Base-by-base conservation (phyloP, 2,888 invertebrate species). In the Aphidoletes aphidimyza region DNA sequence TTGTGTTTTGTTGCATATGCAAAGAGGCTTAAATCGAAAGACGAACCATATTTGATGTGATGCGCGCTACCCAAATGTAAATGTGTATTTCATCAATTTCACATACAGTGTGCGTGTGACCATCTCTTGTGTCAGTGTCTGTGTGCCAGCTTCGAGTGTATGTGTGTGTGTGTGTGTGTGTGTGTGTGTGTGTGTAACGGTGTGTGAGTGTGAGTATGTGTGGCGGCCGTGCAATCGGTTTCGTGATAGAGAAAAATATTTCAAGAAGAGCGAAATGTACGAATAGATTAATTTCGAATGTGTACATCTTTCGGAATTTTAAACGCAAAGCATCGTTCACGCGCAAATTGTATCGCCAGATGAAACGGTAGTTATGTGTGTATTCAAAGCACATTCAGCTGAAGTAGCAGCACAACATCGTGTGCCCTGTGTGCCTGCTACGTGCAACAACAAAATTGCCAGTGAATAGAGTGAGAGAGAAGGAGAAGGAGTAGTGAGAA, bases 211-310 rank as follows among this genome's bases (percentile, higher is more conserved):
- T 3, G 3, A 1, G n/a, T 54, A 22, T 17, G 54, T 17, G 17
- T 19, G 2, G n/a, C n/a, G n/a, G n/a, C n/a, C n/a, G n/a, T n/a
- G 6, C 14, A 42, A 81, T 81, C 37, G 81, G 37, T n/a, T n/a
- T 2, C 3, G 9, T n/a, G 36, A 37, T 81, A 81, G 37, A 81
- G 81, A 81, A 37, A 81, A 19, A 37, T 81, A n/a, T 37, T 81
- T 37, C 36, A 81, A 81, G 81, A 81, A 81, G 81, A 81, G 81
- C 37, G 81, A 81, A 81, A 37, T 37, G 81, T 81, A 81, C 81
- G 37, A 81, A 37, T 81, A 81, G 81, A 81, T 81, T 37, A 81
- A 81, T 81, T 81, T 81, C 34, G 69, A 69, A 69, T 69, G 34
- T 69, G 69, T 30, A 69, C n/a, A 37, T 81, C 81, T 81, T 81